A percentile compares a stretch with the other conserved stretches of the same genome.
Evolutionary conservation across 2,888 invertebrate species (phyloP).

Genomic region (Orthonychiurus folsomi): DNA sequence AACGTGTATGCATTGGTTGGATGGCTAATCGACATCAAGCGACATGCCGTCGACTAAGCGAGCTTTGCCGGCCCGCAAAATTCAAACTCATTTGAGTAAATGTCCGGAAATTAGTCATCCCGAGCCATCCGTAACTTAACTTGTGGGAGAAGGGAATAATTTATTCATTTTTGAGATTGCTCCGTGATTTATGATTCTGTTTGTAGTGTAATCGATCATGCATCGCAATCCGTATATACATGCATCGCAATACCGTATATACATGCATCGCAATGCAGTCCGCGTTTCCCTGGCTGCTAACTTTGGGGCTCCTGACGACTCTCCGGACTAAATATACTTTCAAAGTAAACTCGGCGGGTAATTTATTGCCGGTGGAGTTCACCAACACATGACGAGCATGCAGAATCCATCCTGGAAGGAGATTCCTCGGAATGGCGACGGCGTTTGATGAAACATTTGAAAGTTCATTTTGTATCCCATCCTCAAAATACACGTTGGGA

Average conservation of each 20-base stretch:
- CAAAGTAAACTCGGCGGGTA: background rate
- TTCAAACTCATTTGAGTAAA: background rate
- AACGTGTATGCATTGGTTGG: too few species aligned
- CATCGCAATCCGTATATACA: background rate
- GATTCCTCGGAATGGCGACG: too few species aligned
- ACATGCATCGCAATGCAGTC: background rate
- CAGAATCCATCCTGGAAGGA: too few species aligned
- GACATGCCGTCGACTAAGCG: background rate
- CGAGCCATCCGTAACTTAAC: background rate
- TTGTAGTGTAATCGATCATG: background rate
- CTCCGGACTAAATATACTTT: too few species aligned
- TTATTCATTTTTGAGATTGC: constrained; percentile 1
- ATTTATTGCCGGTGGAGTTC: background rate
- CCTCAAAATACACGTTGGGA: too few species aligned
- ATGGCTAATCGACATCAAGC: background rate
- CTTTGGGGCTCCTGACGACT: too few species aligned
- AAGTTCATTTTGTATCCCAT: background rate
- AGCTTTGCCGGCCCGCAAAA: background rate
- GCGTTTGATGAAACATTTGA: background rate
- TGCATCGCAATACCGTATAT: background rate
- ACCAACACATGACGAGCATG: background rate
- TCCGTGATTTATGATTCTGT: background rate
- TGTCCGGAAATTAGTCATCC: constrained; percentile 1
- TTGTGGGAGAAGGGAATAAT: background rate
- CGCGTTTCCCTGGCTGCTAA: background rate